Evolutionary conservation across 2,113 vertebrate genomes (phyloP), one percentile per base, ranked within the genome.

Genomic region (Climacteris rufus): DNA sequence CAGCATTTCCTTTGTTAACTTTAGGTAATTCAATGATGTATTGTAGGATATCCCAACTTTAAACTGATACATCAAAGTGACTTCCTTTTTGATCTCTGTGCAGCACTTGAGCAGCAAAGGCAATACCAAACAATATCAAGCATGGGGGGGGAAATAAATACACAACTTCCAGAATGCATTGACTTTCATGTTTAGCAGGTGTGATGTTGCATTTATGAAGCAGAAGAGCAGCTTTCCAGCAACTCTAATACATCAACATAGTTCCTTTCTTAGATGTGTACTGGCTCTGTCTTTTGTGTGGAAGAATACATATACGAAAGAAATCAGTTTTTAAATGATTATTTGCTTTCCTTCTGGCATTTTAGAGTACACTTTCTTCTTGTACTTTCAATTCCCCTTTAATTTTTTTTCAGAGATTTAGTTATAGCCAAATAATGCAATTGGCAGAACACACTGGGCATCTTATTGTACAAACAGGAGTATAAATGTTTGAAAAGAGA

Each of bases 301-400:
- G 63, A 77, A 76, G 50, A 80, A 61, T 9, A 49, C 60, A 76
- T 18, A 7, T 65, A n/a, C 61, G 31, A 81, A 94, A 85, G 13
- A 93, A 92, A 83, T 30, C 0, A 0, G 1, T 30, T 94, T 94
- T 86, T 37, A 63, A 88, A 57, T 45, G 37, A 74, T 92, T 93
- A 2, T 33, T 77, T 88, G 33, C 79, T 92, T 96, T 45, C 83
- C 52, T 88, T 88, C 63, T 86, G 83, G 53, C 30, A 23, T 90
- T 90, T 93, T 86, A 63, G 35, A 53, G 54, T 86, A 40, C 2
- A 0, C 14, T 77, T n/a, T 74, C 63, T 71, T 90, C 22, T 45
- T 76, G 9, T 69, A 83, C 31, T 74, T 92, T 88, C 54, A 54
- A 20, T 83, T 95, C 8, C 3, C 18, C 5, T 59, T 44, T 54